Conservation (phyloP, 2,888 invertebrate genomes). For the Coremacera marginata region DNA sequence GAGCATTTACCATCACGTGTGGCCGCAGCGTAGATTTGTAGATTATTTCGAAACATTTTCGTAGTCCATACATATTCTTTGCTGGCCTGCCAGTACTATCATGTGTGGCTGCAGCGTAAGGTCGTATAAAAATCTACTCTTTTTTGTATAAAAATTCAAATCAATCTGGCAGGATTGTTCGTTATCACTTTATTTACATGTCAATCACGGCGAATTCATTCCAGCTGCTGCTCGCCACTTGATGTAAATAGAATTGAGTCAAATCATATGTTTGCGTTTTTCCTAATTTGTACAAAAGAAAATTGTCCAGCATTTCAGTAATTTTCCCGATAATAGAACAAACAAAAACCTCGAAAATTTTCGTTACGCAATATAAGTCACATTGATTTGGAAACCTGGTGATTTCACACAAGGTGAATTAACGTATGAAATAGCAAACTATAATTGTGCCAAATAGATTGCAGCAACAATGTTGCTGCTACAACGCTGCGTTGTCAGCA, state of each 20-base stretch:
- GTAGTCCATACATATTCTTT: too few relatives aligned
- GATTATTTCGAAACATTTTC: too few relatives aligned
- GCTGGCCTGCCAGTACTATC: too few relatives aligned
- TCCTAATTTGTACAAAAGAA: background rate
- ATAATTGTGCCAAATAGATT: background rate
- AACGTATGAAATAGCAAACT: background rate
- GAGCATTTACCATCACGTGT: too few relatives aligned
- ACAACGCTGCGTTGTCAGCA: background rate
- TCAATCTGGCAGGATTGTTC: background rate
- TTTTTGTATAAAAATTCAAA: too few relatives aligned
- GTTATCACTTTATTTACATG: slow-evolving; percentile 5
- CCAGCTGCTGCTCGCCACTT: background rate
- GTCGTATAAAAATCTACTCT: too few relatives aligned
- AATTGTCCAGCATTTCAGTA: background rate
- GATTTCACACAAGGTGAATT: background rate
- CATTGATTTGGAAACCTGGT: background rate
- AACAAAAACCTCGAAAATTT: background rate
- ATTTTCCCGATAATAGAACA: background rate
- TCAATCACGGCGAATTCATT: background rate
- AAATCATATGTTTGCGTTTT: slow-evolving; percentile 8
- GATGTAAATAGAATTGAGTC: background rate
- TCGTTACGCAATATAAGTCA: background rate
- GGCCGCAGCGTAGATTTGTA: too few relatives aligned
- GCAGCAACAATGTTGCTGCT: slow-evolving; percentile 25
- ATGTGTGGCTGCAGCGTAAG: too few relatives aligned